Percentiles rank a stretch among this genome's conserved stretches.
These are phyloP conservation scores for Drosophila virilis DNA, from an alignment of 1,140 invertebrate species.

Conservation along the genomic window DNA sequence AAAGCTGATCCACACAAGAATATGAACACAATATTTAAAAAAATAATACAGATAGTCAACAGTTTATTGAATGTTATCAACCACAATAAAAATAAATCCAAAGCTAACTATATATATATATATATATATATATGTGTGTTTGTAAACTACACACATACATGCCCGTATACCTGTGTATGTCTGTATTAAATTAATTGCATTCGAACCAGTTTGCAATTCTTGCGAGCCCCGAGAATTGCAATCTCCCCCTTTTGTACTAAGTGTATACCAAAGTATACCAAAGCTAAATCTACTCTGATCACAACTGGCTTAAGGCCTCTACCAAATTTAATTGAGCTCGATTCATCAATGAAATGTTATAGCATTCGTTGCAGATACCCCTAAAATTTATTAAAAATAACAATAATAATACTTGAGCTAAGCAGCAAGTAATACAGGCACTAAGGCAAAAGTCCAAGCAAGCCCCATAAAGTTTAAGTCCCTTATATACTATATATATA, in stretches of 20 bases:
- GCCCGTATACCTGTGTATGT: conserved; percentile 6
- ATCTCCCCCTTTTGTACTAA: neutral
- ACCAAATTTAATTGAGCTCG: neutral
- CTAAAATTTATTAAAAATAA: conserved; percentile 1
- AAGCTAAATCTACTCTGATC: neutral
- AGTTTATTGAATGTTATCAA: conserved; percentile 25
- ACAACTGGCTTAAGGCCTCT: neutral
- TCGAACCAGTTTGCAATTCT: conserved; percentile 6
- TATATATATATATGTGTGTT: too few relatives aligned
- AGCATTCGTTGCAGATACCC: neutral
- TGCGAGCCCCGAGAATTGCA: conserved; percentile 3
- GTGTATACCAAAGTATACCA: neutral
- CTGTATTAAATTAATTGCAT: neutral
- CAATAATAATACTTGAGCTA: conserved; percentile 6
- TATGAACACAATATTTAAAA: neutral
- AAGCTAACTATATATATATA: conserved; percentile 6
- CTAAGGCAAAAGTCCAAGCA: conserved; percentile 17
- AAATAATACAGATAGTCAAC: neutral
- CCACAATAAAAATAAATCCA: conserved; percentile 3
- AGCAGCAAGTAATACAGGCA: neutral
- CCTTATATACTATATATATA: conserved; percentile 36
- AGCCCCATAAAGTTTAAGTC: conserved; percentile 27
- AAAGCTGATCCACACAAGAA: neutral
- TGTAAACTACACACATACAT: neutral
- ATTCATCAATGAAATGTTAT: conserved; percentile 15